A percentile compares a stretch with the other conserved stretches of the same genome.
These are phyloP conservation scores for Phoeniculus purpureus DNA, from an alignment of 2,797 vertebrate genomes.

Conservation along the genomic window DNA sequence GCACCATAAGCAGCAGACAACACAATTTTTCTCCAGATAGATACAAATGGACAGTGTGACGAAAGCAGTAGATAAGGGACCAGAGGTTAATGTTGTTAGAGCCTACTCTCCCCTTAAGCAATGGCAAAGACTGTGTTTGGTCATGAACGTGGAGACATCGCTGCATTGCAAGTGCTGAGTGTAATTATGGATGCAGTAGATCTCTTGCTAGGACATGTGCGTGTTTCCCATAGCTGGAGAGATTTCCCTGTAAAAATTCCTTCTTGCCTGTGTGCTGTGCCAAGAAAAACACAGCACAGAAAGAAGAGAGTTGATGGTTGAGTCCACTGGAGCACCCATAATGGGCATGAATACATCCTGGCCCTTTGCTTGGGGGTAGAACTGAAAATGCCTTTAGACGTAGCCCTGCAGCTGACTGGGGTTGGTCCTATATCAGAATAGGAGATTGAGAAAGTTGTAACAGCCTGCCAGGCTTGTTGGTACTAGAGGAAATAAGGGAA, in stretches of 20 bases:
- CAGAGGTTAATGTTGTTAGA: neutral
- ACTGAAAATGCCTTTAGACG: neutral
- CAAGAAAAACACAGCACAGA: conserved; percentile 44
- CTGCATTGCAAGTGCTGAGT: conserved; percentile 7
- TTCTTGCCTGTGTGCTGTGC: neutral
- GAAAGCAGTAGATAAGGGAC: neutral
- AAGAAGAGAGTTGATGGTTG: neutral
- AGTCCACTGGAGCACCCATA: neutral
- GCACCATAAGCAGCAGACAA: neutral
- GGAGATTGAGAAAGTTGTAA: neutral
- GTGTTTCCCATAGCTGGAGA: neutral
- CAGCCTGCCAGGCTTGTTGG: neutral
- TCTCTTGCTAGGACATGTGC: neutral
- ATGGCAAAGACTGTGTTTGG: conserved; percentile 40
- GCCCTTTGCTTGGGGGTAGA: neutral
- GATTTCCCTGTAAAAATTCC: neutral
- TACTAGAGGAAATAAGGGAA: neutral
- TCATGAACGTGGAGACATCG: neutral
- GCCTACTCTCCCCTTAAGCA: neutral
- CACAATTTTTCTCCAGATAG: neutral
- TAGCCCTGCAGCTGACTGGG: neutral
- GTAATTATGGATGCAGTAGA: neutral
- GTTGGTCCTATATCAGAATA: neutral
- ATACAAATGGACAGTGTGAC: neutral
- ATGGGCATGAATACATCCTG: neutral